Conservation (phyloP, 2,888 invertebrate genomes). For the Elegia similella region DNA sequence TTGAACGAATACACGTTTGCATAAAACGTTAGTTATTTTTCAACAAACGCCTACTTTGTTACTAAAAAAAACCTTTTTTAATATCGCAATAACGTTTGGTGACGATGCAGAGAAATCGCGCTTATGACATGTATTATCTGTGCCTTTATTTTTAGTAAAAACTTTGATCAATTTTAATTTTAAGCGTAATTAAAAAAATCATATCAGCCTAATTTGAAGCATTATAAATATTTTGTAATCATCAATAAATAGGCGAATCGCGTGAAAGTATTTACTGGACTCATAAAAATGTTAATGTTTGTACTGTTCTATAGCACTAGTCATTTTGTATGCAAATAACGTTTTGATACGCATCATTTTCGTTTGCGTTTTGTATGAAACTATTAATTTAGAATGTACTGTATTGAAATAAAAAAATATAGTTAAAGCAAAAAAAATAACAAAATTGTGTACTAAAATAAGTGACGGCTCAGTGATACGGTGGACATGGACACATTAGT, state of each 20-base stretch:
- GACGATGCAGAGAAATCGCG: neutral
- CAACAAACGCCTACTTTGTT: too few relatives aligned
- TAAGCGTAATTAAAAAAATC: conserved; percentile 11
- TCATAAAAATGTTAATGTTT: conserved; percentile 1
- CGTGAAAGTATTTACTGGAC: neutral
- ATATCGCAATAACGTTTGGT: too few relatives aligned
- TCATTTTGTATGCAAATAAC: conserved; percentile 4
- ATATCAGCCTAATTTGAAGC: conserved; percentile 16
- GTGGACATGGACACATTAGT: too few relatives aligned
- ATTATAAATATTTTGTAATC: neutral
- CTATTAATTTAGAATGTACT: too few relatives aligned
- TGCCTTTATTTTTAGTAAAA: conserved; percentile 5
- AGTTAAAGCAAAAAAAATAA: too few relatives aligned
- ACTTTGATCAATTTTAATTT: conserved; percentile 7
- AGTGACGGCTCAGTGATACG: too few relatives aligned
- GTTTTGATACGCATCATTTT: neutral
- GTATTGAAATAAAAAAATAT: too few relatives aligned
- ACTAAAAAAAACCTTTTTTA: too few relatives aligned
- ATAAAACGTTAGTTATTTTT: too few relatives aligned
- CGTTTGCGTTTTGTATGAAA: neutral
- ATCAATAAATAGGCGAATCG: neutral
- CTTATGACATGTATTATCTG: conserved; percentile 11
- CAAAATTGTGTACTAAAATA: too few relatives aligned
- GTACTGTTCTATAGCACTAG: conserved; percentile 6
- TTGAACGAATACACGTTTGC: too few relatives aligned